phyloP scores from a whole-genome alignment of 2,888 invertebrate species.

The Crematogaster levior region DNA sequence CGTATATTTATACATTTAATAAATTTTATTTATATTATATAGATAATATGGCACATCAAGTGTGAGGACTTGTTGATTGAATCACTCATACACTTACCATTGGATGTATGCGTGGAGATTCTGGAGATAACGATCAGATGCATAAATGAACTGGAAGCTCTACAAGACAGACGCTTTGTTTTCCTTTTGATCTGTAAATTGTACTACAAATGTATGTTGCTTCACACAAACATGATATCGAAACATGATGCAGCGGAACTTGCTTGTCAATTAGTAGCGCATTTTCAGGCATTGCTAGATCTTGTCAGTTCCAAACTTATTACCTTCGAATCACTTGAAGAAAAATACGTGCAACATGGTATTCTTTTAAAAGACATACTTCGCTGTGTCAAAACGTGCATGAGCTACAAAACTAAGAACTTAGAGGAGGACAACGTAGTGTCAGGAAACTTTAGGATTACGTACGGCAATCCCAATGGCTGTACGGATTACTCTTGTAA shows the following conservation, averaged over 20 bases:
- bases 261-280: conserved; percentile 67
- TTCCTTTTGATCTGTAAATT: conserved; percentile 31
- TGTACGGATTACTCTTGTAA: background rate
- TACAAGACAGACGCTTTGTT: conserved; percentile 69
- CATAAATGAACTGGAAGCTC: conserved; percentile 73
- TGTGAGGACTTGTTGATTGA: conserved; percentile 79
- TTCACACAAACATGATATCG: conserved; percentile 62
- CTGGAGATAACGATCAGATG: conserved; percentile 74
- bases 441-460: too few relatives aligned
- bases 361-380: conserved; percentile 76
- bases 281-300: conserved; percentile 75
- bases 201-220: conserved; percentile 62
- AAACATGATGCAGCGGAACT: conserved; percentile 28
- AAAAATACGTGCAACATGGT: conserved; percentile 71
- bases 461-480: conserved; percentile 71
- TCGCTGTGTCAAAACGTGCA: conserved; percentile 67
- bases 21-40: background rate
- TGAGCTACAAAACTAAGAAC: conserved; percentile 63
- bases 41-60: conserved; percentile 76
- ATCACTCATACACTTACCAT: conserved; percentile 78
- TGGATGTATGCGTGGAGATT: conserved; percentile 80
- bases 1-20: background rate
- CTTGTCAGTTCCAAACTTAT: conserved; percentile 69
- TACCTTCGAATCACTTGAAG: conserved; percentile 49
- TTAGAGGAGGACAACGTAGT: conserved; percentile 26